Percentiles rank a stretch among this genome's conserved stretches.
Conservation (phyloP, 2,888 invertebrate species). For the Sinhomidia bicolor region DNA sequence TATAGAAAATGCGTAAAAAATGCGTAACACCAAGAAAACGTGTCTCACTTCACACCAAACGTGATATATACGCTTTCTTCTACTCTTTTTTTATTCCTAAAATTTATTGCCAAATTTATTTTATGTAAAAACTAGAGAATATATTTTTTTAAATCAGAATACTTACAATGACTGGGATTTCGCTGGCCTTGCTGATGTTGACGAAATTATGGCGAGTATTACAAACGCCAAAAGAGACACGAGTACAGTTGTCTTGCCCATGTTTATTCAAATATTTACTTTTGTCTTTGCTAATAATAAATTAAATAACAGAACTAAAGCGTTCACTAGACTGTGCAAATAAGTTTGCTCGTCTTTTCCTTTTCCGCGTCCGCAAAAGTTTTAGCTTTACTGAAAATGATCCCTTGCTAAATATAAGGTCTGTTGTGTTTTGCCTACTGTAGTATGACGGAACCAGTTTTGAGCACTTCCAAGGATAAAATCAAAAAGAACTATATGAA, state of each 20-base stretch:
- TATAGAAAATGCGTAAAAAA: slow-evolving; percentile 15
- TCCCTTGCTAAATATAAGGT: not conserved
- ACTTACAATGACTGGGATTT: slow-evolving; percentile 44
- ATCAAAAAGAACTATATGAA: not conserved
- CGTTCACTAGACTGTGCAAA: not conserved
- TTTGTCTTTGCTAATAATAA: not conserved
- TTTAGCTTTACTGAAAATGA: not conserved
- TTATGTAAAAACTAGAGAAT: too few species aligned
- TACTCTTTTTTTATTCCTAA: too few species aligned
- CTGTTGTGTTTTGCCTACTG: not conserved
- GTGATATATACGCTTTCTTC: not conserved
- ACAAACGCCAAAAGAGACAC: slow-evolving; percentile 26
- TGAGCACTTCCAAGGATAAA: not conserved
- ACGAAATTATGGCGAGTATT: not conserved
- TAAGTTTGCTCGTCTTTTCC: not conserved
- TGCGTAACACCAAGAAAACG: not conserved
- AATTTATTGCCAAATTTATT: slow-evolving; percentile 17
- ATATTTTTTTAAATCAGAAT: not conserved
- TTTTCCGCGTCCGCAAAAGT: not conserved
- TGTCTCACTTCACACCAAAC: not conserved
- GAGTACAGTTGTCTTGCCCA: slow-evolving; percentile 40
- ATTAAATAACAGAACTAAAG: not conserved
- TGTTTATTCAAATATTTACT: slow-evolving; percentile 31
- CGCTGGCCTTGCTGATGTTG: slow-evolving; percentile 26
- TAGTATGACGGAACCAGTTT: not conserved